Evolutionary conservation across 92 coral and sea anemone species (phyloP).

Genomic region (Zoanthus sansibaricus): DNA sequence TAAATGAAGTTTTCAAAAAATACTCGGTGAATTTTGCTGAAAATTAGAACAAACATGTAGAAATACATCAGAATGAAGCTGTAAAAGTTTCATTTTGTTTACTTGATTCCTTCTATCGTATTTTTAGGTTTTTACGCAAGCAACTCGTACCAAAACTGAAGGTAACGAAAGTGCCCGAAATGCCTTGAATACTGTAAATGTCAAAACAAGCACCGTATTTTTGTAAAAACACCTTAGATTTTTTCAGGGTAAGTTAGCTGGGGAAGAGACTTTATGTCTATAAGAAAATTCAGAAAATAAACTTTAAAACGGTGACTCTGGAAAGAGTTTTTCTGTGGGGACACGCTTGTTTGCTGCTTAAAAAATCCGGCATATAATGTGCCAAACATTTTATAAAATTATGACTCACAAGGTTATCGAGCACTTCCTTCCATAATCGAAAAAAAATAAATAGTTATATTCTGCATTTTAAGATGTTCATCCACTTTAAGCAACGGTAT

Average conservation of each 20-base stretch:
- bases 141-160: not conserved
- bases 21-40: not conserved
- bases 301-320: not conserved
- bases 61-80: not conserved
- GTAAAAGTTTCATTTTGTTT: constrained; percentile 3
- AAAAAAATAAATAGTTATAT: not conserved
- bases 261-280: not conserved
- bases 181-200: constrained; percentile 4
- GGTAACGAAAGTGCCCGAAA: constrained; percentile 34
- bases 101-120: constrained; percentile 1
- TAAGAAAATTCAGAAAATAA: not conserved
- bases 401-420: not conserved
- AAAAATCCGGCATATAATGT: not conserved
- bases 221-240: not conserved
- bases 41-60: not conserved
- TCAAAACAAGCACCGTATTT: not conserved
- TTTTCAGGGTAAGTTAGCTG: constrained; percentile 24
- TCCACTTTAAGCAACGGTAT: not conserved
- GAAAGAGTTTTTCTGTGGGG: not conserved
- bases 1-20: not conserved
- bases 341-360: not conserved
- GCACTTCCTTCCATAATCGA: not conserved
- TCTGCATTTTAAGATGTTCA: not conserved
- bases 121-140: constrained; percentile 19
- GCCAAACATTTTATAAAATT: not conserved